These are phyloP conservation scores for Poeciliopsis presidionis DNA, from an alignment of 2,797 vertebrate species.

Conservation along the genomic window DNA sequence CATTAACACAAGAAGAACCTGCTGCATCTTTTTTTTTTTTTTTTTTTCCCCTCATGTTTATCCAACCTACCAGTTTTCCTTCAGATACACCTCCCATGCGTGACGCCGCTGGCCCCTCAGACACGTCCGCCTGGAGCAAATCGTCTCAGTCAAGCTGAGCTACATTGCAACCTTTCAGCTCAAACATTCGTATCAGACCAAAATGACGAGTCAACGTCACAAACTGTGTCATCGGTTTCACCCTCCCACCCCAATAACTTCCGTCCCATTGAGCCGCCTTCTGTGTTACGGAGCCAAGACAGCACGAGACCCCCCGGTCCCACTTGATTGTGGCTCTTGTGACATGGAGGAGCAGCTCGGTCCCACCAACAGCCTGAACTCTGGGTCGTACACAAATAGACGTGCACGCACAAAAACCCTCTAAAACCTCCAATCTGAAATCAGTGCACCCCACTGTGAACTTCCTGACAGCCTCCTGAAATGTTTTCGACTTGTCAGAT, in stretches of 20 bases:
- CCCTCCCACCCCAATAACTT: conserved; percentile 87
- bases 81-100: conserved; percentile 75
- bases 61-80: neutral
- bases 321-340: conserved; percentile 68
- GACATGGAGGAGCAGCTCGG: conserved; percentile 59
- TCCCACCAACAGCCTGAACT: conserved; percentile 56
- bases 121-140: conserved; percentile 74
- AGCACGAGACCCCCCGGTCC: conserved; percentile 64
- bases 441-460: conserved; percentile 67
- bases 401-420: conserved; percentile 29
- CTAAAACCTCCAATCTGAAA: conserved; percentile 66
- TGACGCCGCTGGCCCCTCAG: conserved; percentile 78
- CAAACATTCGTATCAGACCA: conserved; percentile 90
- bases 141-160: conserved; percentile 79
- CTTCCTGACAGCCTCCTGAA: conserved; percentile 73
- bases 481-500: conserved; percentile 74
- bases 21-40: conserved; percentile 1
- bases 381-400: conserved; percentile 36
- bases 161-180: conserved; percentile 86
- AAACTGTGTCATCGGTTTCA: conserved; percentile 92
- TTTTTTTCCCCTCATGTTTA: conserved; percentile 17
- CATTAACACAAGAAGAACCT: neutral
- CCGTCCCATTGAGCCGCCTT: conserved; percentile 85
- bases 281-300: conserved; percentile 60
- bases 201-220: conserved; percentile 90